A percentile compares a stretch with the other conserved stretches of the same genome.
Conservation (phyloP, 2,797 vertebrate species). For the Parauchenoglanis punctatus region DNA sequence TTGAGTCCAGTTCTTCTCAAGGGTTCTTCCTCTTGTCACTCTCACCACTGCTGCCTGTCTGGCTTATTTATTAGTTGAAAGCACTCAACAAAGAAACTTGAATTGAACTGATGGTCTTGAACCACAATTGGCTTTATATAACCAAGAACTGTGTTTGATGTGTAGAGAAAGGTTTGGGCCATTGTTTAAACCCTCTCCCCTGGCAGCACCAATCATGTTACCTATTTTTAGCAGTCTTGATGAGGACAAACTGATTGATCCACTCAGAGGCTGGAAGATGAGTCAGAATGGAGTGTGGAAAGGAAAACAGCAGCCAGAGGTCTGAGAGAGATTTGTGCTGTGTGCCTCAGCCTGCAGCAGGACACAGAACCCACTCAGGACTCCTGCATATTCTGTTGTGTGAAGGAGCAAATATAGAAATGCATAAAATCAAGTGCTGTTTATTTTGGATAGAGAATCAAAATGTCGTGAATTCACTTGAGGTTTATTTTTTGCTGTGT, state of each 20-base stretch:
- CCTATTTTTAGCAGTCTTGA: constrained; percentile 32
- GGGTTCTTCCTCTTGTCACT: neutral
- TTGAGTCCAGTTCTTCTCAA: neutral
- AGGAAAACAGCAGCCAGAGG: constrained; percentile 8
- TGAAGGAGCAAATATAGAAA: constrained; percentile 10
- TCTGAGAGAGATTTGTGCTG: neutral
- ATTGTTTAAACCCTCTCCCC: constrained; percentile 18
- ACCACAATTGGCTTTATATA: neutral
- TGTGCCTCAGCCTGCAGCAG: neutral
- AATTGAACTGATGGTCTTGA: neutral
- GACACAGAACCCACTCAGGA: neutral
- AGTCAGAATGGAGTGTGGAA: constrained; percentile 17
- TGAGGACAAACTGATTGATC: constrained; percentile 44
- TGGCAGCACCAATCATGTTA: constrained; percentile 13
- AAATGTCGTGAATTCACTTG: constrained; percentile 13
- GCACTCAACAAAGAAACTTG: neutral
- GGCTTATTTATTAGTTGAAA: neutral
- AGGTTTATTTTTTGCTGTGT: neutral
- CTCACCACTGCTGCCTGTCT: neutral
- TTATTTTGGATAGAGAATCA: constrained; percentile 6
- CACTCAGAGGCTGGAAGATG: constrained; percentile 28
- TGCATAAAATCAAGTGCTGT: neutral
- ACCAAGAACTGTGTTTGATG: neutral
- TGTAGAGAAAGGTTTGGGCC: neutral
- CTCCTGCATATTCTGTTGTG: constrained; percentile 4